Percentiles rank a stretch among this genome's conserved stretches.
Evolutionary conservation across 2,888 invertebrate species (phyloP).

Genomic region (Rapana venosa): DNA sequence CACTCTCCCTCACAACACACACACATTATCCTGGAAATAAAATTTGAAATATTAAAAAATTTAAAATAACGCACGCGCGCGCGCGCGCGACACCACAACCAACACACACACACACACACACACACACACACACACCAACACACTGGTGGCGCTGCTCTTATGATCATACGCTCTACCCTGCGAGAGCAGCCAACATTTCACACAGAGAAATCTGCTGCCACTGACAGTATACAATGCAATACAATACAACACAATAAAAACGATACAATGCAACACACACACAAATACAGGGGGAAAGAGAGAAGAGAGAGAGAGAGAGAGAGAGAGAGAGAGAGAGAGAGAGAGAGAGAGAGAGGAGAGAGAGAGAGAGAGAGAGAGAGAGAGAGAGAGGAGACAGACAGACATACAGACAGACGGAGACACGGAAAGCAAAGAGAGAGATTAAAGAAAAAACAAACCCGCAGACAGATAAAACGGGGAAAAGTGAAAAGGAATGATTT

Average conservation of each 20-base stretch:
- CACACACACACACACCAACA: neutral
- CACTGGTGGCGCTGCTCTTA: too few relatives aligned
- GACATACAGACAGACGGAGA: neutral
- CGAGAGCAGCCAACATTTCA: too few relatives aligned
- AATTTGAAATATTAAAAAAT: too few relatives aligned
- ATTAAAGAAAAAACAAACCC: too few relatives aligned
- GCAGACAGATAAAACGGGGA: neutral
- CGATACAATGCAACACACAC: too few relatives aligned
- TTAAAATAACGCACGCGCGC: neutral
- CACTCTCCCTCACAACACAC: neutral
- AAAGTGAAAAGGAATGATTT: neutral
- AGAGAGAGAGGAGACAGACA: neutral
- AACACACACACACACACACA: slow-evolving; percentile 13
- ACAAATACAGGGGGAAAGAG: neutral
- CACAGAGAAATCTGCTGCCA: too few relatives aligned
- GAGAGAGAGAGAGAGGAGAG: neutral
- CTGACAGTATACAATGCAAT: too few relatives aligned
- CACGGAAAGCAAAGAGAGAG: too few relatives aligned
- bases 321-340: neutral
- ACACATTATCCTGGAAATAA: too few relatives aligned
- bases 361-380: slow-evolving; percentile 13
- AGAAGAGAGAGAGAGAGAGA: slow-evolving; percentile 7
- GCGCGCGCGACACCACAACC: neutral
- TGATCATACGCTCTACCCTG: too few relatives aligned
- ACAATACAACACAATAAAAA: too few relatives aligned